Evolutionary conservation across 2,888 invertebrate genomes (phyloP), one percentile per base, ranked within the genome.

Genomic region (Cataglyphis albicans): DNA sequence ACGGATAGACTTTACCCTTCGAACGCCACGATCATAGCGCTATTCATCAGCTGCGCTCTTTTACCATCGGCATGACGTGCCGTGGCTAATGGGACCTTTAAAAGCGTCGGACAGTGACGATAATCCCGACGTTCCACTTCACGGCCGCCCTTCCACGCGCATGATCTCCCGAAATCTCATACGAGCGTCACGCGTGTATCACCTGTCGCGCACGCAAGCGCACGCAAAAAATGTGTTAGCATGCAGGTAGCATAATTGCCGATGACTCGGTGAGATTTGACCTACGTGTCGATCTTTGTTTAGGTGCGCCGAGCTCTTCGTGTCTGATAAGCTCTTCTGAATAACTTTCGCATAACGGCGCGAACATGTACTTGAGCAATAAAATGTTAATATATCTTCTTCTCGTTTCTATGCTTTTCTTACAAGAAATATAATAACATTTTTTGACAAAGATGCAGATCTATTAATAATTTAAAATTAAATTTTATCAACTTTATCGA

Each of bases 1-100:
- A 61, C 76, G 75, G 57, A 59, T 70, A 52, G 82, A 44, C 68
- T 35, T 64, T 44, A 82, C 68, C 61, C 59, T 61, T 70, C 81
- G 65, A 63, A 57, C 41, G 61, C 35, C 35, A 35, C 72, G 83
- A 84, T 80, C 82, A 64, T 80, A 82, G 68, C 74, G 67, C 80
- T 80, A 86, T 84, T 86, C 87, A 81, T 84, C 87, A 80, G 82
- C 70, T 41, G 78, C 81, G 63, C 85, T 76, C 76, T 84, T 85
- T 84, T 81, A 78, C 78, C 75, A 70, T 55, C 76, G 55, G 48
- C 81, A 59, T 81, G 81, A 82, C 84, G 41, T 76, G 82, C 80
- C 82, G 84, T 81, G 78, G 72, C 86, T 86, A 86, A 87, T 86
- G 82, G 72, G 29, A 67, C 72, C 72, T 80, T 82, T 85, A 84